Evolutionary conservation across 2,888 invertebrate genomes (phyloP), one percentile per base, ranked within the genome.

Genomic region (Polyommatus iphigenia): DNA sequence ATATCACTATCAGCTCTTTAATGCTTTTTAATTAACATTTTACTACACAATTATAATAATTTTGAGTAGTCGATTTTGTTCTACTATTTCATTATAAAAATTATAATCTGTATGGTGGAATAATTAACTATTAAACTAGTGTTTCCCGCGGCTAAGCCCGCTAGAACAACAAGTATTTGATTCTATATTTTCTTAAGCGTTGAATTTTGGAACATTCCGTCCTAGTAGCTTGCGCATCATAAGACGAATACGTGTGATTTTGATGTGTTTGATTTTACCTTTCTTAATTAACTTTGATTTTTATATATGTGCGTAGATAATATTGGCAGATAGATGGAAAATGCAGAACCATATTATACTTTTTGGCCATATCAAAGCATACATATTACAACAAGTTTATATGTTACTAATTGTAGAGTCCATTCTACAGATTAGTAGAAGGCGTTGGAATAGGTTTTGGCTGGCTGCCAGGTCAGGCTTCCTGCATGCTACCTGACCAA

Each of bases 401-500:
- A 24, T 62, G 10, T 32, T 6, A 29, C 29, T 13, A 67, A 67
- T 15, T 15, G 29, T 29, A 6, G 29, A 67, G 62, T 59, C 7
- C 59, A 8, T 4, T 67, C 15, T 29, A 29, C 67, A 32, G 29
- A 67, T 67, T 29, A 13, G 29, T 67, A 15, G 67, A 67, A 29
- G 67, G 29, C 6, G 15, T 15, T 67, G 29, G 67, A 67, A 67
- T 67, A 32, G 67, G 29, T 18, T 67, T 29, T 67, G 67, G 67
- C 67, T 67, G 15, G 6, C 8, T 15, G 67, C 67, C 67, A 67
- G 29, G 15, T 67, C 15, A 13, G 67, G 7, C 67, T 32, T 67
- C 67, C 67, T 67, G 67, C 29, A 67, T 67, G 24, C 62, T 62
- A 29, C 62, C 62, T 62, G 67, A 67, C 29, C 15, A 67, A 67